Evolutionary conservation across 2,888 invertebrate genomes (phyloP).

Genomic region (Bugulina stolonifera): DNA sequence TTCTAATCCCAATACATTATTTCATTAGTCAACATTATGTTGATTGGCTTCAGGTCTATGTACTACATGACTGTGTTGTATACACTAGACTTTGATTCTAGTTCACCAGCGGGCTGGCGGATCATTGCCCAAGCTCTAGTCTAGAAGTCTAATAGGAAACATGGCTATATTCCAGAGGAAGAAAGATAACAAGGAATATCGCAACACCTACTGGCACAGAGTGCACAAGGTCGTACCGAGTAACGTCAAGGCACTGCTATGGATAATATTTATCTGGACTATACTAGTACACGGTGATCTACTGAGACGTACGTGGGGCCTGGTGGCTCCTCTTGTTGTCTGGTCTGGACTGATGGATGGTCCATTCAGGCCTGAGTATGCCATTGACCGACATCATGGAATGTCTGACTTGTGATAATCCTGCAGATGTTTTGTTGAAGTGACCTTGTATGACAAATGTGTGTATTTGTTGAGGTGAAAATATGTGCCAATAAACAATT

Average conservation of each 20-base stretch:
- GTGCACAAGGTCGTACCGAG: constrained; percentile 7
- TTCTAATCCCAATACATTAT: no score
- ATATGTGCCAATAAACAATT: no score
- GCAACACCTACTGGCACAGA: not conserved
- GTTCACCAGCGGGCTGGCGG: no score
- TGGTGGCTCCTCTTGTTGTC: not conserved
- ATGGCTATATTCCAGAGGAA: not conserved
- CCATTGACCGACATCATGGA: not conserved
- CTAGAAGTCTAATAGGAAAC: no score
- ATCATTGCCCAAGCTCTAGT: no score
- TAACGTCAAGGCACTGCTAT: not conserved
- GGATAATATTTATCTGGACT: constrained; percentile 10
- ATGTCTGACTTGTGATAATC: not conserved
- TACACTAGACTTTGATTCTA: no score
- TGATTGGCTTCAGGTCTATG: no score
- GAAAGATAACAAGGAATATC: not conserved
- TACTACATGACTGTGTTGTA: no score
- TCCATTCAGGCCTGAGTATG: not conserved
- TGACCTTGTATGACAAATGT: no score
- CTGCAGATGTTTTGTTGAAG: no score
- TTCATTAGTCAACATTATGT: no score
- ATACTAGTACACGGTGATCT: constrained; percentile 16
- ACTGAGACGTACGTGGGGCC: not conserved
- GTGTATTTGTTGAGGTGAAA: no score
- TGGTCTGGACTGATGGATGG: constrained; percentile 2